These are phyloP conservation scores for Andinoacara biseriatus DNA, from an alignment of 2,113 vertebrate species.

Conservation along the genomic window DNA sequence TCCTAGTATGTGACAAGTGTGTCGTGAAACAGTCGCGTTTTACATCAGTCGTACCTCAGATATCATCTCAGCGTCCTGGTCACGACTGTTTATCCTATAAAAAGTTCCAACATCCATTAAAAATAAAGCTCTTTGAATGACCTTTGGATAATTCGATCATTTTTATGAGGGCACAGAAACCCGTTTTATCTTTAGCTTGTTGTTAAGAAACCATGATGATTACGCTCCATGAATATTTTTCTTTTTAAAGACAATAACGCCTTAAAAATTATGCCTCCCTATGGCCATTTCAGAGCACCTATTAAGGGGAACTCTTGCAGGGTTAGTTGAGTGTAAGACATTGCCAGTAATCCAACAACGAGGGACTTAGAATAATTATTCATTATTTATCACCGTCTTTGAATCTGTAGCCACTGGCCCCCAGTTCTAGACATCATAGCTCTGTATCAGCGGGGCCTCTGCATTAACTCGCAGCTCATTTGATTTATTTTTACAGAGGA, in stretches of 20 bases:
- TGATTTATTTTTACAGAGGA: conserved; percentile 70
- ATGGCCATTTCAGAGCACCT: not conserved
- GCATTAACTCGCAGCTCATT: conserved; percentile 63
- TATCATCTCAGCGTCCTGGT: too few species aligned
- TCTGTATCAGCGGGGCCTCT: conserved; percentile 2
- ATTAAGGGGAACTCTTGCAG: not conserved
- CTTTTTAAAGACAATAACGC: not conserved
- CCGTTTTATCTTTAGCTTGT: not conserved
- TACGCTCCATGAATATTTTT: conserved; percentile 5
- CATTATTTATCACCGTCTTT: not conserved
- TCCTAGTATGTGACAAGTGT: not conserved
- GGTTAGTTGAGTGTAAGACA: not conserved
- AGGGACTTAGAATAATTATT: conserved; percentile 6
- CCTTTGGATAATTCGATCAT: not conserved
- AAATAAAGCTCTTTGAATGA: not conserved
- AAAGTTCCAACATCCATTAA: not conserved
- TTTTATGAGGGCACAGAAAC: not conserved
- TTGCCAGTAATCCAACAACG: not conserved
- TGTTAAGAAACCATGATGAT: not conserved
- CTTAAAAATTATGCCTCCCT: not conserved
- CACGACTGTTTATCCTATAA: not conserved
- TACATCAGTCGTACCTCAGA: not conserved
- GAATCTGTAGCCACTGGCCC: not conserved
- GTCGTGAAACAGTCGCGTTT: not conserved
- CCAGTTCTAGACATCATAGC: not conserved